These are phyloP conservation scores for Oedothorax gibbosus DNA, from an alignment of 1,140 invertebrate genomes.

Conservation along the genomic window DNA sequence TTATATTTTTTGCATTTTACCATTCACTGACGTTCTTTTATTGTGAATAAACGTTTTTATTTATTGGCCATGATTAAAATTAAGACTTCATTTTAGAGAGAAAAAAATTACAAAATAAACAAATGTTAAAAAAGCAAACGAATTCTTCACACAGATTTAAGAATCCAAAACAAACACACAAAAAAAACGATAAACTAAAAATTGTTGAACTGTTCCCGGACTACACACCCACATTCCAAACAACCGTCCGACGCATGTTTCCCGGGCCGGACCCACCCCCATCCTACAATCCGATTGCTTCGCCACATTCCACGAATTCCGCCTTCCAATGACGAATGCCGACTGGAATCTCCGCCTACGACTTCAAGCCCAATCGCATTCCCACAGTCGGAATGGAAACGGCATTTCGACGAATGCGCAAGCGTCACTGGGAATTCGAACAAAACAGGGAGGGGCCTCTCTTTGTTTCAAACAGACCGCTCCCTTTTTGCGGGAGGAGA, in stretches of 20 bases:
- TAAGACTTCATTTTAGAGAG: too few species aligned
- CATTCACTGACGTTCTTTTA: too few species aligned
- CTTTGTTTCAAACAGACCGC: background rate
- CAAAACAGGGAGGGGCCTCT: background rate
- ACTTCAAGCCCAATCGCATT: slow-evolving; percentile 44
- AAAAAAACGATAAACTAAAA: too few species aligned
- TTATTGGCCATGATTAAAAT: too few species aligned
- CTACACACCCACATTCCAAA: background rate
- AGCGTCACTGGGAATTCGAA: background rate
- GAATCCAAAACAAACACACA: too few species aligned
- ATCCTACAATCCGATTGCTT: background rate
- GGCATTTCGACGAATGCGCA: slow-evolving; percentile 32
- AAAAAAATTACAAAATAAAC: too few species aligned
- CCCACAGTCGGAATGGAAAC: slow-evolving; percentile 56
- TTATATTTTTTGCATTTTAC: too few species aligned
- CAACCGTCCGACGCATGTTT: background rate
- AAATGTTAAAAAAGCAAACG: too few species aligned
- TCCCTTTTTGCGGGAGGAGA: background rate
- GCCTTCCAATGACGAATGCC: slow-evolving; percentile 35
- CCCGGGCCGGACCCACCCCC: background rate
- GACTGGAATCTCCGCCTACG: slow-evolving; percentile 24
- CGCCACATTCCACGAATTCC: too few species aligned
- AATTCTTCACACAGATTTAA: too few species aligned
- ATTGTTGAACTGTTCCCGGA: background rate
- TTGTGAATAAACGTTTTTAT: too few species aligned